Evolutionary conservation across 2,888 invertebrate species (phyloP), one percentile per base, ranked within the genome.

Genomic region (Microctonus hyperodae): DNA sequence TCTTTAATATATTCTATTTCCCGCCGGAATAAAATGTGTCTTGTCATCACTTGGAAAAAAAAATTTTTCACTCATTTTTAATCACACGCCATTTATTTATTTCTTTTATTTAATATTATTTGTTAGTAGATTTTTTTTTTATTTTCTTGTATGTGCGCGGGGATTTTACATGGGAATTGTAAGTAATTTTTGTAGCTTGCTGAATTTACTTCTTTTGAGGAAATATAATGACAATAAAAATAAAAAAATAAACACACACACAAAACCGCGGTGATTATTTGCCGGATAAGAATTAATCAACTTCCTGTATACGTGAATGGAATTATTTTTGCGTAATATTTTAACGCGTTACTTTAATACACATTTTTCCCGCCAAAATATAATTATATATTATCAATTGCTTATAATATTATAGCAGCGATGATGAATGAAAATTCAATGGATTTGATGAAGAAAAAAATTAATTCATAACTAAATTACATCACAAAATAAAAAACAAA

Each of bases 401-500:
- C n/a, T n/a, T n/a, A n/a, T n/a, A n/a, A n/a, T n/a, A n/a, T n/a
- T n/a, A n/a, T n/a, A n/a, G n/a, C n/a, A n/a, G n/a, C n/a, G n/a
- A n/a, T n/a, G n/a, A n/a, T n/a, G n/a, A n/a, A n/a, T n/a, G n/a
- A n/a, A n/a, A n/a, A n/a, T n/a, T n/a, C n/a, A 11, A 23, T 40
- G n/a, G 10, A 28, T 31, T 9, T n/a, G n/a, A n/a, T n/a, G 20
- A n/a, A 57, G 28, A 7, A 9, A 40, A 59, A 1, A n/a, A 44
- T n/a, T n/a, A n/a, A n/a, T n/a, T n/a, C n/a, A n/a, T n/a, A n/a
- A n/a, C n/a, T n/a, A n/a, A n/a, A n/a, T n/a, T 16, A 16, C 44
- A 59, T 31, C 57, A 57, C 9, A n/a, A 16, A 61, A 22, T 31
- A 62, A 25, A 37, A 25, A 35, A 62, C 22, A 37, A n/a, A 35